Percentiles rank a stretch among this genome's conserved stretches.
Conservation (phyloP, 2,797 vertebrate species). For the Todus mexicanus region DNA sequence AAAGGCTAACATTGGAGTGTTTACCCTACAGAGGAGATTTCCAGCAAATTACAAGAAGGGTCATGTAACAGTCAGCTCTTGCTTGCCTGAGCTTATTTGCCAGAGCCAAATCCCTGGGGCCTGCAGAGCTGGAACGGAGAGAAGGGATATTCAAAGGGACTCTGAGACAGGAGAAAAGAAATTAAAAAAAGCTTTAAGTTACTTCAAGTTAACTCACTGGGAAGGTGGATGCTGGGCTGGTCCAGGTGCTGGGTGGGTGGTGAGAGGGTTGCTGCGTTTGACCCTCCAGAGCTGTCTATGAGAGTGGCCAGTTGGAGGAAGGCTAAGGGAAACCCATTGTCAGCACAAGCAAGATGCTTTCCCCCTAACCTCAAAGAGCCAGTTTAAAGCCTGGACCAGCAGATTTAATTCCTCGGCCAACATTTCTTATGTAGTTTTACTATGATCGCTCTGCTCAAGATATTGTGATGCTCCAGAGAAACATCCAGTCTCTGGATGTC, state of each 20-base stretch:
- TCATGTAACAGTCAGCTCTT: slow-evolving; percentile 67
- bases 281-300: accelerated
- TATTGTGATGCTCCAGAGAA: background rate
- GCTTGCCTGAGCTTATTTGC: slow-evolving; percentile 45
- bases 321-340: background rate
- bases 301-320: background rate
- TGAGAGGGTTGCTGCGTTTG: accelerated
- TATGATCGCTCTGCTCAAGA: background rate
- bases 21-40: slow-evolving; percentile 53
- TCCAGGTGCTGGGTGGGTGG: background rate
- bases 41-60: slow-evolving; percentile 66
- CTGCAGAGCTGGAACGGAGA: slow-evolving; percentile 1
- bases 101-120: slow-evolving; percentile 57
- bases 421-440: background rate
- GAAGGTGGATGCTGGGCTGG: background rate
- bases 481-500: background rate
- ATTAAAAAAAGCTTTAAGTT: background rate
- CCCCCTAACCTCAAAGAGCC: background rate
- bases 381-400: background rate
- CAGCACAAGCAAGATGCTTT: background rate
- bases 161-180: background rate
- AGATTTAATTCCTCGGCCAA: background rate
- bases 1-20: slow-evolving; percentile 61
- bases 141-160: slow-evolving; percentile 15
- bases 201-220: background rate